These are phyloP conservation scores for Diachasma alloeum DNA, from an alignment of 1,140 invertebrate genomes.

Conservation along the genomic window DNA sequence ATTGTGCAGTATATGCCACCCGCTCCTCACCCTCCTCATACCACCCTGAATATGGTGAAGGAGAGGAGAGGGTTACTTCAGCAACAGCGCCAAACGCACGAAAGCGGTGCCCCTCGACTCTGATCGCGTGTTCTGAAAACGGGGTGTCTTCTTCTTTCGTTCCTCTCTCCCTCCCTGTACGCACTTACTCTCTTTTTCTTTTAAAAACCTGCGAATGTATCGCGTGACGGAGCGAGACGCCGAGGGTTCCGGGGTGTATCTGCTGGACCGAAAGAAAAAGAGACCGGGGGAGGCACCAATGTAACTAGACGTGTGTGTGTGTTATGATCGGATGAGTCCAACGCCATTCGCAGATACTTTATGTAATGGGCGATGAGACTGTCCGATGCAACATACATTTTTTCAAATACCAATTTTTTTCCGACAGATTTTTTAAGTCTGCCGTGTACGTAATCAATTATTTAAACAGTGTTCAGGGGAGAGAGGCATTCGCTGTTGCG, in stretches of 20 bases:
- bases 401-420: background rate
- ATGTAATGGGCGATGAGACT: slow-evolving; percentile 5
- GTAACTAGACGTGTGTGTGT: slow-evolving; percentile 1
- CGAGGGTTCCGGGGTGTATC: slow-evolving; percentile 27
- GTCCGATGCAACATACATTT: slow-evolving; percentile 13
- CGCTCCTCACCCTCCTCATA: background rate
- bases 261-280: slow-evolving; percentile 5
- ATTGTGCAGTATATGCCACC: slow-evolving; percentile 1
- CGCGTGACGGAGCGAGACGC: slow-evolving; percentile 29
- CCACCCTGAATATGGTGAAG: background rate
- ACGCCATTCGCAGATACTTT: slow-evolving; percentile 21
- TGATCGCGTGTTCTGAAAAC: slow-evolving; percentile 29
- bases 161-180: background rate
- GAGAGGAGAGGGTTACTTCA: background rate
- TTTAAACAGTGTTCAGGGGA: slow-evolving; percentile 7
- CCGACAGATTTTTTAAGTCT: background rate
- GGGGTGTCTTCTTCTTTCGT: slow-evolving; percentile 17
- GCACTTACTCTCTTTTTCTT: background rate
- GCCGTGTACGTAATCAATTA: slow-evolving; percentile 23
- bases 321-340: slow-evolving; percentile 26
- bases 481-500: background rate
- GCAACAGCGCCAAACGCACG: background rate
- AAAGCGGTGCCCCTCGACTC: slow-evolving; percentile 12
- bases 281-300: background rate
- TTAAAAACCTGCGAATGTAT: slow-evolving; percentile 12